A percentile compares a stretch with the other conserved stretches of the same genome.
phyloP scores from a whole-genome alignment of 2,888 invertebrate genomes.

The Amaurobius ferox region DNA sequence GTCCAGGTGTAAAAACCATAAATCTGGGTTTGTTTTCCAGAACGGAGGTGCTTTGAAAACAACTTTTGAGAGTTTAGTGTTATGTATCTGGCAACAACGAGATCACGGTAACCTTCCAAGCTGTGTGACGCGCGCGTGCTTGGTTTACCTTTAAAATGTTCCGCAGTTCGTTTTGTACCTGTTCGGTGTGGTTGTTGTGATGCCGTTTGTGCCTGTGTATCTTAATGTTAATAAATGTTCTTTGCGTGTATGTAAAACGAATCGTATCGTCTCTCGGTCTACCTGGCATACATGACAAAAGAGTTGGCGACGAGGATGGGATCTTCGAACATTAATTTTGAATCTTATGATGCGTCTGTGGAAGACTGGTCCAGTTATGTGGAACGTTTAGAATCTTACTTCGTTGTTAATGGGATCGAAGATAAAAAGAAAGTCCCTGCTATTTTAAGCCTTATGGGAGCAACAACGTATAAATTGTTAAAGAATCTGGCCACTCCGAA shows the following conservation, averaged over 20 bases:
- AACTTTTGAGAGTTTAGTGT: too few species aligned
- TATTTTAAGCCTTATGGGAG: slow-evolving; percentile 47
- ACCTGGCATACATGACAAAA: slow-evolving; percentile 25
- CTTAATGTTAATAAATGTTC: slow-evolving; percentile 41
- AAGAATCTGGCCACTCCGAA: slow-evolving; percentile 48
- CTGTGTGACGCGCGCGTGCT: too few species aligned
- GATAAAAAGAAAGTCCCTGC: slow-evolving; percentile 42
- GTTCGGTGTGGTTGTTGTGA: too few species aligned
- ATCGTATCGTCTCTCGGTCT: slow-evolving; percentile 51
- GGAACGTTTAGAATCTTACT: slow-evolving; percentile 49
- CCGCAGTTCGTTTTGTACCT: too few species aligned
- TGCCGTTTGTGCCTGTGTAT: slow-evolving; percentile 37
- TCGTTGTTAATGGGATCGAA: slow-evolving; percentile 48
- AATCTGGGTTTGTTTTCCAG: too few species aligned
- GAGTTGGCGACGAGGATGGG: slow-evolving; percentile 27
- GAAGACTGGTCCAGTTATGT: slow-evolving; percentile 47
- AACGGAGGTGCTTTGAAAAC: too few species aligned
- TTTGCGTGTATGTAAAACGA: slow-evolving; percentile 45
- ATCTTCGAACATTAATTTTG: slow-evolving; percentile 47
- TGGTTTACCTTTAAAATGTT: too few species aligned
- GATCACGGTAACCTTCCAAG: too few species aligned
- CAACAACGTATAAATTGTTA: slow-evolving; percentile 47
- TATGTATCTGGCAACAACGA: too few species aligned
- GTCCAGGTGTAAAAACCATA: too few species aligned
- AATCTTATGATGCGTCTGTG: slow-evolving; percentile 40